These are phyloP conservation scores for Lasiurus borealis DNA, from an alignment of 2,113 vertebrate species.

Conservation along the genomic window DNA sequence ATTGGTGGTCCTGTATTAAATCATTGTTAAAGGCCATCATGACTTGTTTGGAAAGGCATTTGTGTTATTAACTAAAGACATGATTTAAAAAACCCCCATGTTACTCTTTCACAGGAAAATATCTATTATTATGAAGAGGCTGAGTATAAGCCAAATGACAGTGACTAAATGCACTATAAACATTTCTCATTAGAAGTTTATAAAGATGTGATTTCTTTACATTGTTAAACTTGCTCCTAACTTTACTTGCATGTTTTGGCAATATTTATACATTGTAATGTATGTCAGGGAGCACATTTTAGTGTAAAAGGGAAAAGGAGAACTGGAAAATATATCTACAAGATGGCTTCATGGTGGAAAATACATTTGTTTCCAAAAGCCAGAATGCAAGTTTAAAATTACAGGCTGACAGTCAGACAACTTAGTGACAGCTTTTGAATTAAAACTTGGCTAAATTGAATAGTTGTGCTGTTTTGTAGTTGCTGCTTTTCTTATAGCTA, in stretches of 20 bases:
- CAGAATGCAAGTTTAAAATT: slow-evolving; percentile 62
- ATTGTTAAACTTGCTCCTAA: slow-evolving; percentile 70
- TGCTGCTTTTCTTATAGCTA: slow-evolving; percentile 43
- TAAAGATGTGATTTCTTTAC: slow-evolving; percentile 63
- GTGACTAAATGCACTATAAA: slow-evolving; percentile 69
- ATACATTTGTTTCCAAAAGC: slow-evolving; percentile 70
- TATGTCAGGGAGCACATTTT: slow-evolving; percentile 57
- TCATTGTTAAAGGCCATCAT: slow-evolving; percentile 70
- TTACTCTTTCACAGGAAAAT: slow-evolving; percentile 65
- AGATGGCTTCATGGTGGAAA: slow-evolving; percentile 76
- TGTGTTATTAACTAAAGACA: slow-evolving; percentile 64
- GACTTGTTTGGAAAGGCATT: slow-evolving; percentile 70
- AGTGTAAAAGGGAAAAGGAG: slow-evolving; percentile 54
- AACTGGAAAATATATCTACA: slow-evolving; percentile 65
- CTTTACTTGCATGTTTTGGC: slow-evolving; percentile 62
- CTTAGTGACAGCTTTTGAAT: slow-evolving; percentile 66
- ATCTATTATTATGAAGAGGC: slow-evolving; percentile 52
- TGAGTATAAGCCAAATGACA: slow-evolving; percentile 61
- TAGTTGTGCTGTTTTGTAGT: slow-evolving; percentile 41
- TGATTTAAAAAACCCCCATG: slow-evolving; percentile 37
- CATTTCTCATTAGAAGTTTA: slow-evolving; percentile 68
- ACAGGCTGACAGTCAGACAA: slow-evolving; percentile 50
- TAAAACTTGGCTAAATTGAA: slow-evolving; percentile 68
- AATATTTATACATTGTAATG: slow-evolving; percentile 65
- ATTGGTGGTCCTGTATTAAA: slow-evolving; percentile 66